Evolutionary conservation across 2,888 invertebrate species (phyloP), one percentile per base, ranked within the genome.

Genomic region (Polietes domitor): DNA sequence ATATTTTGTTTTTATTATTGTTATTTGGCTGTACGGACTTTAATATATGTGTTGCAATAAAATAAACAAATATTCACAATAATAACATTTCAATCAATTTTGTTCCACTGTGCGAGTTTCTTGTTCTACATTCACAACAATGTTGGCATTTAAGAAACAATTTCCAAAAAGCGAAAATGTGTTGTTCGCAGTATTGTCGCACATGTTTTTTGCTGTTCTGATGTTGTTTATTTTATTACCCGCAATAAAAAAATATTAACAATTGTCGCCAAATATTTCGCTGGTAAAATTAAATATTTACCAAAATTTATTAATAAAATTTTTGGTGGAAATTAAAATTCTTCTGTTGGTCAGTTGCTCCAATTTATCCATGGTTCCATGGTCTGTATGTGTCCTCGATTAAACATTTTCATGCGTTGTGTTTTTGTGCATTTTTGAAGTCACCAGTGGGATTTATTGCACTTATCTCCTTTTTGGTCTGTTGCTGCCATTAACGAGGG

Each of bases 371-470:
- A 26, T 58, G 26, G 3, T 9, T 58, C 26, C 58, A 53, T 21
- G 19, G 19, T n/a, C n/a, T n/a, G 37, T 12, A 37, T 37, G 37
- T 9, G 53, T 53, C 19, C 21, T 53, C 50, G 1, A n/a, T 47
- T 47, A 47, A 47, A 47, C 12, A 47, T 47, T 47, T 47, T n/a
- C 47, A 47, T 47, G 47, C 47, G n/a, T 47, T 47, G n/a, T 47
- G n/a, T 47, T 47, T 47, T 47, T 15, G 1, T 9, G 10, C n/a
- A n/a, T 47, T 47, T 47, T 47, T 47, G 6, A 1, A 47, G 47
- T 47, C 53, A 19, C 58, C 58, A 58, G 58, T 58, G 24, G 58
- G 10, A 58, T 58, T 58, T 58, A 58, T 58, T 24, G 24, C 58
- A 26, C 26, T 58, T 58, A 24, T 24, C 15, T 24, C 0, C n/a